phyloP scores from a whole-genome alignment of 2,888 invertebrate genomes.

The Tachina lurida region DNA sequence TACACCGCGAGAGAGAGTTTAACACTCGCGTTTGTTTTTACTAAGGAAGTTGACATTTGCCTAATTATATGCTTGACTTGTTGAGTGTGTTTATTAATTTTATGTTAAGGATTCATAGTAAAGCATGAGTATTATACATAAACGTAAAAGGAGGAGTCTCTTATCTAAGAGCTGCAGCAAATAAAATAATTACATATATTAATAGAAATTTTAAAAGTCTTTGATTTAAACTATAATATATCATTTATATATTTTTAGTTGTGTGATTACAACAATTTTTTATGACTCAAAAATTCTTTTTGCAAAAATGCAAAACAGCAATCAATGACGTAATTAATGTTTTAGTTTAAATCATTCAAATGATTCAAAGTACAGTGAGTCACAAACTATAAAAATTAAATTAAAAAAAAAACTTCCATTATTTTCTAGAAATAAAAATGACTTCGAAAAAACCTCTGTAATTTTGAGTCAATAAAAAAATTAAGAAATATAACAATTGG shows the following conservation, averaged over 20 bases:
- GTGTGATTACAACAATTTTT: no score
- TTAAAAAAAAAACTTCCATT: background rate
- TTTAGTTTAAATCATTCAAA: background rate
- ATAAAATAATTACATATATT: no score
- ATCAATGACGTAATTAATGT: no score
- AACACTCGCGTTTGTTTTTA: background rate
- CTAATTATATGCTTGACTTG: constrained; percentile 61
- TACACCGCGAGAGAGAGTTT: background rate
- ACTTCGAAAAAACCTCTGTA: no score
- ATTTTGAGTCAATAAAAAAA: no score
- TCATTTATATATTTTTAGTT: no score
- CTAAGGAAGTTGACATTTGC: constrained; percentile 46
- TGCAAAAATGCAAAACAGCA: no score
- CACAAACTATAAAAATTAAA: background rate
- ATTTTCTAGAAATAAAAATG: background rate
- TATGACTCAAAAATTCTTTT: no score
- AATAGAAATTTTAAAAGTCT: no score
- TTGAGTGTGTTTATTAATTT: constrained; percentile 13
- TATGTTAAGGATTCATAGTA: background rate
- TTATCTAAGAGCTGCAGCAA: no score
- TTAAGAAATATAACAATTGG: no score
- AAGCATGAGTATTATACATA: background rate
- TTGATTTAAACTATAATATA: no score
- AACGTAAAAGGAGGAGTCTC: constrained; percentile 15
- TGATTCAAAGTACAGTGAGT: background rate